phyloP scores from a whole-genome alignment of 2,113 vertebrate genomes.

The Daboia siamensis region DNA sequence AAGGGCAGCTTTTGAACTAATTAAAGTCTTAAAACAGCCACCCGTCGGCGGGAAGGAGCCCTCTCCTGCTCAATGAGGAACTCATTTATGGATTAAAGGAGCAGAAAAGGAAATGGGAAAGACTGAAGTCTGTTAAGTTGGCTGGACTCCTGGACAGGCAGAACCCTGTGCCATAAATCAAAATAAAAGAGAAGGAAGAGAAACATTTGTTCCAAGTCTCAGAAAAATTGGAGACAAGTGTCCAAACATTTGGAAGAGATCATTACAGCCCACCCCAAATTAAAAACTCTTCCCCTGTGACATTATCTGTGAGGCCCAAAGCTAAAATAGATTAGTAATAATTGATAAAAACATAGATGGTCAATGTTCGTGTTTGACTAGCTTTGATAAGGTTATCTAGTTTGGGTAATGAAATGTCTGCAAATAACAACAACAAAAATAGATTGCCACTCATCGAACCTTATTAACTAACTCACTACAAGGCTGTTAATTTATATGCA shows the following conservation, averaged over 20 bases:
- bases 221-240: not conserved
- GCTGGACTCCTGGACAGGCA: not conserved
- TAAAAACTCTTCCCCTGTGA: not conserved
- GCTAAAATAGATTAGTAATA: not conserved
- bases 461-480: not conserved
- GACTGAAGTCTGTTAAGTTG: not conserved
- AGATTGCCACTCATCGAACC: not conserved
- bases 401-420: not conserved
- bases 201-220: not conserved
- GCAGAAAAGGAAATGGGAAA: not conserved
- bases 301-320: not conserved
- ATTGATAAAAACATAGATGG: not conserved
- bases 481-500: not conserved
- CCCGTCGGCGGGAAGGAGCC: rapidly evolving
- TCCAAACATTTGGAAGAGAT: not conserved
- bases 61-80: not conserved
- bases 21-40: not conserved
- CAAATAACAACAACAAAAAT: not conserved
- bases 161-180: not conserved
- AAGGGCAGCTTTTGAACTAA: not conserved
- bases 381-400: not conserved
- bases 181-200: not conserved
- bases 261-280: not conserved
- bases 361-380: not conserved
- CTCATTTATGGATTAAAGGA: not conserved